A percentile compares a stretch with the other conserved stretches of the same genome.
Conservation (phyloP, 2,113 vertebrate genomes). For the Copsychus sechellarum region DNA sequence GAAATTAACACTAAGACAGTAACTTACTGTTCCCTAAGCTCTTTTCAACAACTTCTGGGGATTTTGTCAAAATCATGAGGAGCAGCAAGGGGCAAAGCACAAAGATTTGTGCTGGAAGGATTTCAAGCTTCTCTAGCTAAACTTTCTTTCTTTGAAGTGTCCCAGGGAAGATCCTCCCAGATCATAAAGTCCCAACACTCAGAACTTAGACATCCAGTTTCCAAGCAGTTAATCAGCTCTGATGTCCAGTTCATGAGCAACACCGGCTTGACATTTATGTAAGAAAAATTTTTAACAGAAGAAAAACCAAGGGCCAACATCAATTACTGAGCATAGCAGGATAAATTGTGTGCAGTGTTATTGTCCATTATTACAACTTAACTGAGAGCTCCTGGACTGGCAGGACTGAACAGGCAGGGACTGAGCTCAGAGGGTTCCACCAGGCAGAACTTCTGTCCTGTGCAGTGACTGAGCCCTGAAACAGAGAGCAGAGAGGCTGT, state of each 20-base stretch:
- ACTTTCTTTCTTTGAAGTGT: background rate
- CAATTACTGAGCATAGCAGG: background rate
- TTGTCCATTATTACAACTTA: background rate
- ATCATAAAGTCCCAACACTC: background rate
- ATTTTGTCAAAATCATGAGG: background rate
- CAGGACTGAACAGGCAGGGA: background rate
- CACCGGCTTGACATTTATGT: background rate
- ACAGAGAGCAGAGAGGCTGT: background rate
- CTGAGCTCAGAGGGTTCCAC: background rate
- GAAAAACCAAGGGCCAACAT: background rate
- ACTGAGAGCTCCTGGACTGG: background rate
- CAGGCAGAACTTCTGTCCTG: background rate
- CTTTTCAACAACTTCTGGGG: background rate
- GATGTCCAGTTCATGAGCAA: background rate
- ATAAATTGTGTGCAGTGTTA: background rate
- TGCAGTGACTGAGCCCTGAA: accelerated
- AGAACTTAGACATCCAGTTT: background rate
- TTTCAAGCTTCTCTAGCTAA: background rate
- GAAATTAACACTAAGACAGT: background rate
- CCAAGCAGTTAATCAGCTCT: background rate
- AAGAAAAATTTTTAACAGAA: background rate
- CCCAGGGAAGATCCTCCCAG: background rate
- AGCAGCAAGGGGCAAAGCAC: background rate
- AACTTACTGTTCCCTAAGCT: background rate
- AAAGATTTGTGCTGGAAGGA: background rate